These are phyloP conservation scores for Sisyra nigra DNA, from an alignment of 2,888 invertebrate species.

Conservation along the genomic window DNA sequence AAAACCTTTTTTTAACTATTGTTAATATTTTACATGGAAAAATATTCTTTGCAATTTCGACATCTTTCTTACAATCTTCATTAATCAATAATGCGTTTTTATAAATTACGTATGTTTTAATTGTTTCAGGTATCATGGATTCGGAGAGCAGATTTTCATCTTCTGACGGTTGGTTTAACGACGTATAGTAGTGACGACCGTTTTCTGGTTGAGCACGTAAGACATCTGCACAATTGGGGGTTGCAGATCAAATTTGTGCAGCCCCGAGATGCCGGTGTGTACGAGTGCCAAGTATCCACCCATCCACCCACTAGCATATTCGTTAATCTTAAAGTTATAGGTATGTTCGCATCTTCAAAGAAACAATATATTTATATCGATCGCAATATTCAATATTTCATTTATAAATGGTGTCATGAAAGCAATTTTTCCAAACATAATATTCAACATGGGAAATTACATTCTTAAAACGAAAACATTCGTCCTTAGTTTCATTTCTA, in stretches of 20 bases:
- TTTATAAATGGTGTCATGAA: too few species aligned
- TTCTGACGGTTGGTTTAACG: slow-evolving; percentile 49
- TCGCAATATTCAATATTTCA: too few species aligned
- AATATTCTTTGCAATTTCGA: too few species aligned
- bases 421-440: too few species aligned
- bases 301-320: slow-evolving; percentile 63
- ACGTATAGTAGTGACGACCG: slow-evolving; percentile 51
- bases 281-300: slow-evolving; percentile 69
- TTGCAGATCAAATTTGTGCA: slow-evolving; percentile 54
- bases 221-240: slow-evolving; percentile 46
- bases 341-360: slow-evolving; percentile 30
- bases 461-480: too few species aligned
- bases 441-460: too few species aligned
- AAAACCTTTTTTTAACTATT: too few species aligned
- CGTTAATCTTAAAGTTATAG: slow-evolving; percentile 56
- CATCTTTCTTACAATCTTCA: too few species aligned
- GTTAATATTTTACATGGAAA: not conserved
- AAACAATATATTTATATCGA: too few species aligned
- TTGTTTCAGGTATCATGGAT: slow-evolving; percentile 50
- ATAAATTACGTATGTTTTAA: not conserved
- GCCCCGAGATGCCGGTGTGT: slow-evolving; percentile 52
- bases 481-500: too few species aligned
- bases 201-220: slow-evolving; percentile 43
- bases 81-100: too few species aligned
- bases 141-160: slow-evolving; percentile 47